Base-by-base conservation (phyloP, 1,140 invertebrate genomes). In the Sitophilus oryzae region DNA sequence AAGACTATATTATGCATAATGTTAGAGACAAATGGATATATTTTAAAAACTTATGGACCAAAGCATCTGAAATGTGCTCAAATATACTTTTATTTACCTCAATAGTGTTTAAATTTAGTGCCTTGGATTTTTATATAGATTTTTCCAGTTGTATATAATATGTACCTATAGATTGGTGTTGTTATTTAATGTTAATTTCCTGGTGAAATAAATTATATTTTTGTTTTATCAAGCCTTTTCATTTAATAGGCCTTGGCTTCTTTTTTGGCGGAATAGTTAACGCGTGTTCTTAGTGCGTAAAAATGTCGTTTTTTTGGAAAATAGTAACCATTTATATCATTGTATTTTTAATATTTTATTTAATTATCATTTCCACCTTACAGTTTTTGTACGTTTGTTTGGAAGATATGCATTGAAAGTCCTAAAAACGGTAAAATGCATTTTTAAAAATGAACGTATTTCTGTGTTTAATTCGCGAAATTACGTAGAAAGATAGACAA, bases 281-380 rank as follows among this genome's bases (percentile, higher is more conserved):
- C n/a, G n/a, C n/a, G n/a, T n/a, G n/a, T n/a, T n/a, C n/a, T n/a
- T n/a, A n/a, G 11, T 23, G 10, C 20, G 42, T n/a, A 11, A 22
- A 3, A 50, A 50, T 50, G 47, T 4, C 34, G 2, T 50, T 38
- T 22, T 3, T 23, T 11, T 18, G 16, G n/a, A 5, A 8, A 37
- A 11, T 50, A 38, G 9, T 50, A 9, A 9, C 21, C 1, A 10
- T 50, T 19, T 50, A 50, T 50, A 40, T 50, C 18, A 38, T 2
- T 18, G 38, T 38, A 11, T 50, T 50, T 22, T 18, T 50, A 20
- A 11, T 50, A 11, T 11, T 14, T 10, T 50, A 50, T 50, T 23
- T 50, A 22, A 15, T 50, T 38, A 3, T 40, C 21, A n/a, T 50
- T n/a, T 38, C 35, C 35, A 35, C 3, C 15, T 46, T 46, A 35